These are phyloP conservation scores for Gortyna flavago DNA, from an alignment of 2,888 invertebrate genomes.

Conservation along the genomic window DNA sequence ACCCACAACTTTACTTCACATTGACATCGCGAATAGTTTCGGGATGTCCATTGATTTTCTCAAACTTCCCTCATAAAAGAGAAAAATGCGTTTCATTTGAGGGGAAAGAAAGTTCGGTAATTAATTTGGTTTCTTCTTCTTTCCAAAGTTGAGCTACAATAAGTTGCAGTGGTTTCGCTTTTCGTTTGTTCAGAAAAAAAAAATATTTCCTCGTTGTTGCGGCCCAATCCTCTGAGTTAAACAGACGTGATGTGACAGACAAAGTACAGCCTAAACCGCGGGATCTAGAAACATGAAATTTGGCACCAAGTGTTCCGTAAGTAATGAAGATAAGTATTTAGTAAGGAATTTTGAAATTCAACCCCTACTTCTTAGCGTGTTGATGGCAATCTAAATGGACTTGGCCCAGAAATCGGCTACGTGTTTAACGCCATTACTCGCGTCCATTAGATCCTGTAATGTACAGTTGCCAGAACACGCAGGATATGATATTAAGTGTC, in stretches of 20 bases:
- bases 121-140: slow-evolving; percentile 44
- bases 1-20: slow-evolving; percentile 9
- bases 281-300: background rate
- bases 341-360: background rate
- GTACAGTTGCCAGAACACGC: background rate
- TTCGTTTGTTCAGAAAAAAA: background rate
- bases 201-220: background rate
- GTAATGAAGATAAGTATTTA: background rate
- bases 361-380: background rate
- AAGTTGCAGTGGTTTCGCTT: background rate
- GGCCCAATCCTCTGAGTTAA: background rate
- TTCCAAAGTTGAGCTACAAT: background rate
- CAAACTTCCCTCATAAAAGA: slow-evolving; percentile 49
- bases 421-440: background rate
- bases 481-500: background rate
- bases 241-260: background rate
- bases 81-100: slow-evolving; percentile 60
- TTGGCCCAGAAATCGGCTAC: no score
- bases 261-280: background rate
- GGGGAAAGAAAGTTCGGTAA: slow-evolving; percentile 40
- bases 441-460: background rate
- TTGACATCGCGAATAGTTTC: slow-evolving; percentile 41
- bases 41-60: slow-evolving; percentile 37
- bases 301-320: background rate
- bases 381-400: background rate